Percentiles rank a stretch among this genome's conserved stretches.
These are phyloP conservation scores for Fissipunctia ypsillon DNA, from an alignment of 2,888 invertebrate genomes.

Conservation along the genomic window DNA sequence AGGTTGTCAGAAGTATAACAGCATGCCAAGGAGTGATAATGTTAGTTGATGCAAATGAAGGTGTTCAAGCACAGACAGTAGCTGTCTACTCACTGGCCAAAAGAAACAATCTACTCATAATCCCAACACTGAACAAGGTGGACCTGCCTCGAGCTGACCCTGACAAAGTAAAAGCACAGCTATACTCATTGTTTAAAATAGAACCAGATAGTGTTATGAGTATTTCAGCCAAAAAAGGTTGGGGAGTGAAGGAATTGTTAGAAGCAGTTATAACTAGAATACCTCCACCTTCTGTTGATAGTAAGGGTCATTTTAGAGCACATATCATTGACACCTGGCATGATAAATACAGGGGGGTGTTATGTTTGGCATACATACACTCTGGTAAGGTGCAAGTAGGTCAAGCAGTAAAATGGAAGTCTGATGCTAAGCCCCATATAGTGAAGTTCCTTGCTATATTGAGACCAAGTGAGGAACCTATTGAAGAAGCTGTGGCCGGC, in stretches of 20 bases:
- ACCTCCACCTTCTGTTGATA: constrained; percentile 93
- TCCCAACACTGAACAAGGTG: constrained; percentile 99
- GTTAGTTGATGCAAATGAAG: constrained; percentile 98
- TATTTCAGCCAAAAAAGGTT: constrained; percentile 98
- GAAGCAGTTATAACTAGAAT: constrained; percentile 94
- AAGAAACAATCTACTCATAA: constrained; percentile 94
- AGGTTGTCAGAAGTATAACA: constrained; percentile 96
- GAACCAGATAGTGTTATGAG: constrained; percentile 93
- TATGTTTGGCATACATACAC: constrained; percentile 94
- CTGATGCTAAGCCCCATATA: constrained; percentile 94
- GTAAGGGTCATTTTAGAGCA: constrained; percentile 93
- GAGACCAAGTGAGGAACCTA: constrained; percentile 93
- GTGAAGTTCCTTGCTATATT: constrained; percentile 95
- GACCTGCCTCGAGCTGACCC: constrained; percentile 98
- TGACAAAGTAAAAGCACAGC: constrained; percentile 94
- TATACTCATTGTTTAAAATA: constrained; percentile 95
- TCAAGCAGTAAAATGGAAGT: constrained; percentile 93
- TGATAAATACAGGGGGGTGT: constrained; percentile 95
- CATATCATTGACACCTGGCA: constrained; percentile 98
- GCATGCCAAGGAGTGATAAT: constrained; percentile 99
- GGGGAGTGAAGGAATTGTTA: constrained; percentile 94
- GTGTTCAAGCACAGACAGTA: constrained; percentile 99
- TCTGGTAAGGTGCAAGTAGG: constrained; percentile 94
- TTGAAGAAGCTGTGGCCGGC: constrained; percentile 94
- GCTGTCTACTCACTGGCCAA: constrained; percentile 98